Evolutionary conservation across 2,888 invertebrate species (phyloP).

Genomic region (Limnephilus rhombicus): DNA sequence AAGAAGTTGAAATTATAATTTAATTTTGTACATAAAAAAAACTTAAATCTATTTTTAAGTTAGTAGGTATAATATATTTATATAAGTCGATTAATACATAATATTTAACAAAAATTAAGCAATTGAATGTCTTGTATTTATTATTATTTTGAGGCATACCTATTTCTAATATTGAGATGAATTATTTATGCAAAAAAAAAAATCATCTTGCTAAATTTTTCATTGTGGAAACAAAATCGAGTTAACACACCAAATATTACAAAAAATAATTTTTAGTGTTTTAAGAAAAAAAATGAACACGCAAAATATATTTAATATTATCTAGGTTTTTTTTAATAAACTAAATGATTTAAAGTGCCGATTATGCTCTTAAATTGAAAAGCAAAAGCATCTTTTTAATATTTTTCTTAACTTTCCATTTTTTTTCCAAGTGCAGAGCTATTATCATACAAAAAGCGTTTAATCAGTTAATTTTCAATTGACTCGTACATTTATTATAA

Average conservation of each 20-base stretch:
- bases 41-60: not conserved
- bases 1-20: not conserved
- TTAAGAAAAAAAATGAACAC: too few species aligned
- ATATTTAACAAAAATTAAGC: not conserved
- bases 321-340: not conserved
- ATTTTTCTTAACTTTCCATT: not conserved
- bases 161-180: not conserved
- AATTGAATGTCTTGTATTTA: not conserved
- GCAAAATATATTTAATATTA: not conserved
- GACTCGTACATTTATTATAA: constrained; percentile 25
- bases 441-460: constrained; percentile 6
- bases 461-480: constrained; percentile 12
- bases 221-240: not conserved
- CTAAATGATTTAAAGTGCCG: not conserved
- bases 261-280: too few species aligned
- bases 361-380: not conserved
- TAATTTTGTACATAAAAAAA: constrained; percentile 4
- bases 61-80: not conserved
- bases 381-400: not conserved
- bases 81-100: not conserved
- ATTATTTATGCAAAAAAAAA: too few species aligned
- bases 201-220: not conserved
- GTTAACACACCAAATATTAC: not conserved
- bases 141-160: not conserved
- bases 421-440: not conserved